Evolutionary conservation across 2,113 vertebrate genomes (phyloP), one percentile per base, ranked within the genome.

Genomic region (Perognathus longimembris): DNA sequence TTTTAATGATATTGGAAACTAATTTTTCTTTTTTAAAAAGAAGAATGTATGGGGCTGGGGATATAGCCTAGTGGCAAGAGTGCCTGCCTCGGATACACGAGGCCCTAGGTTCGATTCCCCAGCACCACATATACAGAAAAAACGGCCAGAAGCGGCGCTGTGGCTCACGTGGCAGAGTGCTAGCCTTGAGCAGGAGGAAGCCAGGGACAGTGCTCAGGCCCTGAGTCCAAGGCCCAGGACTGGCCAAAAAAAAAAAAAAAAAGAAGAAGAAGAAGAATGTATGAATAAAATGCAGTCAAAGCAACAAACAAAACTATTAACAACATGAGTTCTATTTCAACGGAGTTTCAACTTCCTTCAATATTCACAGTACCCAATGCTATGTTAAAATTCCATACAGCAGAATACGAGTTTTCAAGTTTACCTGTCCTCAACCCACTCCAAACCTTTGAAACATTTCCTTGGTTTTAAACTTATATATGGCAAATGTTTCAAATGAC

Each of bases 391-490:
- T n/a, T 11, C 28, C 6, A 69, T 1, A 17, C 7, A 85, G 4
- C 3, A 85, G 2, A 87, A 38, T 18, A 83, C 71, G 24, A 67
- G 6, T 78, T 78, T 75, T 69, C 1, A 67, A 59, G 22, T 54
- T 38, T 61, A 24, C 66, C 67, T 92, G 34, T 78, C 50, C n/a
- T 81, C 28, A 73, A 7, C 3, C 42, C 8, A 57, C 42, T 45
- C 75, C 11, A 59, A 69, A 38, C 70, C 1, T 28, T 71, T 4
- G 59, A 3, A 84, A 57, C 74, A 80, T 36, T 76, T 70, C 14
- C 54, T 92, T 76, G 54, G 66, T 75, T 32, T 83, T 92, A 61
- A 82, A 88, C 71, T 79, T 81, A 78, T 45, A 73, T 26, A 17
- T 75, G 36, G 42, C 22, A 38, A 82, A 38, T 64, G 77, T 81